Percentiles rank a stretch among this genome's conserved stretches.
phyloP scores from a whole-genome alignment of 2,113 vertebrate species.

The Oncorhynchus masou region DNA sequence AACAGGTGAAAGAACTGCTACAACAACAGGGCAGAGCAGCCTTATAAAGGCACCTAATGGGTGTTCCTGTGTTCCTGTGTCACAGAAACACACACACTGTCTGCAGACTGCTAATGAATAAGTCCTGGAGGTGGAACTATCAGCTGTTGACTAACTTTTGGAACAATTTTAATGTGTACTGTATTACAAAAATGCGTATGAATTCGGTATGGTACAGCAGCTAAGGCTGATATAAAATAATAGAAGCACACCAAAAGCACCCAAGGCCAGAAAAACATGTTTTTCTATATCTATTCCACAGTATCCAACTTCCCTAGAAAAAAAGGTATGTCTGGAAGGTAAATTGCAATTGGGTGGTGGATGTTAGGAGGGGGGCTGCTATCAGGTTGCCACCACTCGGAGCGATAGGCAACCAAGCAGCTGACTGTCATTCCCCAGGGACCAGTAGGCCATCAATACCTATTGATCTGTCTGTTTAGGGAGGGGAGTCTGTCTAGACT shows the following conservation, averaged over 20 bases:
- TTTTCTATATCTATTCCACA: too few species aligned
- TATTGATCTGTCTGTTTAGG: slow-evolving; percentile 48
- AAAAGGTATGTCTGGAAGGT: too few species aligned
- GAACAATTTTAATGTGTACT: too few species aligned
- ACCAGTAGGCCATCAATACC: slow-evolving; percentile 33
- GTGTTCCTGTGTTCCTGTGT: background rate
- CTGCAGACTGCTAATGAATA: slow-evolving; percentile 4
- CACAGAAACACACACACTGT: background rate
- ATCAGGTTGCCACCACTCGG: slow-evolving; percentile 38
- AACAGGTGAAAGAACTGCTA: background rate
- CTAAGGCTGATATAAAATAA: too few species aligned
- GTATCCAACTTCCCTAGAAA: too few species aligned
- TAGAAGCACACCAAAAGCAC: too few species aligned
- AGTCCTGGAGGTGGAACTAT: too few species aligned
- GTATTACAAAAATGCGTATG: too few species aligned
- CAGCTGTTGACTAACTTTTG: too few species aligned
- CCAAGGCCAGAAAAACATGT: too few species aligned
- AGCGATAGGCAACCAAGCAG: slow-evolving; percentile 28
- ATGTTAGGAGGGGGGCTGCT: slow-evolving; percentile 16
- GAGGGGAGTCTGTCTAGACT: slow-evolving; percentile 44
- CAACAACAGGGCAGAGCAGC: background rate
- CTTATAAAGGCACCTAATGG: background rate
- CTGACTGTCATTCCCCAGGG: slow-evolving; percentile 36
- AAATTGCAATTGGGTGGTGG: too few species aligned
- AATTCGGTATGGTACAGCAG: too few species aligned